A percentile compares a stretch with the other conserved stretches of the same genome.
phyloP scores from a whole-genome alignment of 2,113 vertebrate species.

The Dissostichus mawsoni region DNA sequence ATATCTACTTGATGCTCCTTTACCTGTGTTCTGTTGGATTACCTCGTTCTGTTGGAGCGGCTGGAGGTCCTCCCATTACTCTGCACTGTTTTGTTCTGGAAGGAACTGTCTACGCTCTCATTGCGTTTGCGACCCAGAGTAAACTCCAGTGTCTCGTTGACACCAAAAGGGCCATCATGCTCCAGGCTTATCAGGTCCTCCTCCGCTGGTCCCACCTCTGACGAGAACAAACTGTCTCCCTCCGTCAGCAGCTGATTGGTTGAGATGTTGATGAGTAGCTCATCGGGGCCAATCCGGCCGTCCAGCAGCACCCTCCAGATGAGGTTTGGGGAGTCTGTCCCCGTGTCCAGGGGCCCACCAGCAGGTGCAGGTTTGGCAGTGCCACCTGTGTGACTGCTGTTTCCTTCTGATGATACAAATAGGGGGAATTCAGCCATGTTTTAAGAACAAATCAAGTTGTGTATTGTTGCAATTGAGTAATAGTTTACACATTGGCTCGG shows the following conservation, averaged over 20 bases:
- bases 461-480: neutral
- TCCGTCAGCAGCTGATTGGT: slow-evolving; percentile 88
- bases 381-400: slow-evolving; percentile 74
- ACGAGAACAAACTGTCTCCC: slow-evolving; percentile 76
- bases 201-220: slow-evolving; percentile 74
- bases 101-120: slow-evolving; percentile 81
- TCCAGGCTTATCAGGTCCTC: slow-evolving; percentile 85
- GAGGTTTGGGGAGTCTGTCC: slow-evolving; percentile 85
- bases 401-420: slow-evolving; percentile 64
- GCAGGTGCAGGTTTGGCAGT: slow-evolving; percentile 60
- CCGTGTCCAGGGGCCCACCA: slow-evolving; percentile 76
- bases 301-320: slow-evolving; percentile 88
- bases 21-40: neutral
- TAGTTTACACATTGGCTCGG: neutral
- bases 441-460: neutral
- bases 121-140: slow-evolving; percentile 84
- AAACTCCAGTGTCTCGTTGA: slow-evolving; percentile 90
- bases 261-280: slow-evolving; percentile 87
- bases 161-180: slow-evolving; percentile 41
- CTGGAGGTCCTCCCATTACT: slow-evolving; percentile 75
- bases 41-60: slow-evolving; percentile 94
- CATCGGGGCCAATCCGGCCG: slow-evolving; percentile 79
- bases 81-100: slow-evolving; percentile 86
- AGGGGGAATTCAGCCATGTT: neutral
- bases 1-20: neutral